phyloP scores from a whole-genome alignment of 2,797 vertebrate species.

The Oreortyx pictus region DNA sequence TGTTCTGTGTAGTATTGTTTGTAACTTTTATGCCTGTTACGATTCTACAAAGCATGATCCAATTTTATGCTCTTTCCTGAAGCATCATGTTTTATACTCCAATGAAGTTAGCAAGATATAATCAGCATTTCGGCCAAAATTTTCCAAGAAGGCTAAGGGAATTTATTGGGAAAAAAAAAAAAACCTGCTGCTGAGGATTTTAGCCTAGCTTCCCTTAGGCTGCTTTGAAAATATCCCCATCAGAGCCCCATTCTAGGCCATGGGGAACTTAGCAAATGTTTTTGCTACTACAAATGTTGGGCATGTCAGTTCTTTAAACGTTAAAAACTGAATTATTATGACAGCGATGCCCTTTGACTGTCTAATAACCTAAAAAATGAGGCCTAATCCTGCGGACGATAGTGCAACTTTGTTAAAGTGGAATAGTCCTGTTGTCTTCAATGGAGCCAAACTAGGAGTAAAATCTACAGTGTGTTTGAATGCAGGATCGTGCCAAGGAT shows the following conservation, averaged over 20 bases:
- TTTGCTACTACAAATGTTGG: background rate
- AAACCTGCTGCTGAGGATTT: conserved; percentile 17
- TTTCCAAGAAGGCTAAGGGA: conserved; percentile 61
- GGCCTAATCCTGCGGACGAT: background rate
- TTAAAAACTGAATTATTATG: background rate
- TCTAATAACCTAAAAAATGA: background rate
- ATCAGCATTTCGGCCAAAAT: conserved; percentile 34
- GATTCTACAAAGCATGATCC: conserved; percentile 39
- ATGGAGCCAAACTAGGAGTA: background rate
- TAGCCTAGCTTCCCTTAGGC: conserved; percentile 28
- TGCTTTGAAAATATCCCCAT: conserved; percentile 46
- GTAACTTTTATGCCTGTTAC: conserved; percentile 27
- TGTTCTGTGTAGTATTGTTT: conserved; percentile 27
- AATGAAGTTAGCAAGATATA: conserved; percentile 6
- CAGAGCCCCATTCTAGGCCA: background rate
- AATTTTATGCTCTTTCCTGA: conserved; percentile 33
- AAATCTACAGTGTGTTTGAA: background rate
- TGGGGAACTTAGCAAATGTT: background rate
- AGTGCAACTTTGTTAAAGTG: background rate
- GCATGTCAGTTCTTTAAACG: background rate
- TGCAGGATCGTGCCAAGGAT: background rate
- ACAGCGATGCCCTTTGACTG: background rate
- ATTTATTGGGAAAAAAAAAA: background rate
- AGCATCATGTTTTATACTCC: conserved; percentile 32
- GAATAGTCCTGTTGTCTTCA: background rate